These are phyloP conservation scores for Acrocephalus kingi DNA, from an alignment of 2,113 vertebrate genomes.

Conservation along the genomic window DNA sequence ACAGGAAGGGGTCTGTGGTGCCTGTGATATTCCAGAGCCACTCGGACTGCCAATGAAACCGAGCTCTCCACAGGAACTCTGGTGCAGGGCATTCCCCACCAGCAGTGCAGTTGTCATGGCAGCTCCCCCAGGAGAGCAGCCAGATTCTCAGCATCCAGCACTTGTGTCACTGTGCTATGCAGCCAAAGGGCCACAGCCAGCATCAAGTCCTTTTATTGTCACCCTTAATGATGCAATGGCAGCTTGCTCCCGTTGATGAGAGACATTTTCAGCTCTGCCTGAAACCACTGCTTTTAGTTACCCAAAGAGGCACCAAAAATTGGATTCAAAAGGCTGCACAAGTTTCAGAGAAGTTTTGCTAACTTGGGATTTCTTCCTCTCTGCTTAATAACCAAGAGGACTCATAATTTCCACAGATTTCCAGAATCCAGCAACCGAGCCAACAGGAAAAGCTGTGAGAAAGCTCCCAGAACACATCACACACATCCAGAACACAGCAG, in stretches of 20 bases:
- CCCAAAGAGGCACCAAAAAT: background rate
- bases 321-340: background rate
- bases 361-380: background rate
- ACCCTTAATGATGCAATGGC: background rate
- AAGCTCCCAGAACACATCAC: background rate
- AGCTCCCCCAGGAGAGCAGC: conserved; percentile 60
- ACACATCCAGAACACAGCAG: background rate
- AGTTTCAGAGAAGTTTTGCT: background rate
- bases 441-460: background rate
- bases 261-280: background rate
- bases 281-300: background rate
- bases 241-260: background rate
- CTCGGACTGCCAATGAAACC: conserved; percentile 54
- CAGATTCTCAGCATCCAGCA: background rate
- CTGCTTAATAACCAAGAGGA: background rate
- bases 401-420: background rate
- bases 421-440: background rate
- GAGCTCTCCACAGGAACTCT: conserved; percentile 23
- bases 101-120: conserved; percentile 61
- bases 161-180: background rate
- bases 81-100: background rate
- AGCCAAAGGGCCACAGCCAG: background rate
- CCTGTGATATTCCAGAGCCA: conserved; percentile 16
- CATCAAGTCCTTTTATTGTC: background rate
- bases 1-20: background rate